Evolutionary conservation across 1,140 invertebrate species (phyloP).

Genomic region (Plectus sambesii): DNA sequence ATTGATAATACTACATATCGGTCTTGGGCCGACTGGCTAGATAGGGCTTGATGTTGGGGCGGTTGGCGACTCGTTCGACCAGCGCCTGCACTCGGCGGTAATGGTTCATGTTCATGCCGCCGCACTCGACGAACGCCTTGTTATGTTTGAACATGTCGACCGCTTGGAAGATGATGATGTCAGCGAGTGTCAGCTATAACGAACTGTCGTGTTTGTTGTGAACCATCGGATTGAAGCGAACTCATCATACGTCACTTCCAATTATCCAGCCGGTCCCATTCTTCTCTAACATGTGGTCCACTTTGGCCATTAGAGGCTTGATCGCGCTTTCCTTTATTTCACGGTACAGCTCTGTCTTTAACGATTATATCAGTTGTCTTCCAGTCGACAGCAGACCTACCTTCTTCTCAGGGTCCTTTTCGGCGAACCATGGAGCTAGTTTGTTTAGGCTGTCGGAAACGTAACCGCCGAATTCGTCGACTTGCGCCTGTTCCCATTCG

Average conservation of each 20-base stretch:
- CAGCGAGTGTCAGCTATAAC: constrained; percentile 6
- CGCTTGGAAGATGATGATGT: constrained; percentile 2
- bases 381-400: not conserved
- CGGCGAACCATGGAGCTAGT: not conserved
- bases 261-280: constrained; percentile 6
- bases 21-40: too few species aligned
- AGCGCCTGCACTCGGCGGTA: too few species aligned
- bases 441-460: constrained; percentile 1
- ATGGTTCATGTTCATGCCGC: too few species aligned
- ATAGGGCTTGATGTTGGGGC: too few species aligned
- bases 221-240: not conserved
- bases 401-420: not conserved
- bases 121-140: too few species aligned
- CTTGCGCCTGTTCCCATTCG: constrained; percentile 8
- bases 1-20: too few species aligned
- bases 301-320: not conserved
- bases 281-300: too few species aligned
- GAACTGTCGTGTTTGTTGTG: too few species aligned
- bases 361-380: not conserved
- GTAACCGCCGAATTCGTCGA: not conserved
- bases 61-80: too few species aligned
- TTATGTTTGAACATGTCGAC: constrained; percentile 3
- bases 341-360: constrained; percentile 3
- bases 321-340: not conserved
- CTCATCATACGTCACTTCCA: constrained; percentile 5